phyloP scores from a whole-genome alignment of 2,797 vertebrate species.

The Delichon dasypus region DNA sequence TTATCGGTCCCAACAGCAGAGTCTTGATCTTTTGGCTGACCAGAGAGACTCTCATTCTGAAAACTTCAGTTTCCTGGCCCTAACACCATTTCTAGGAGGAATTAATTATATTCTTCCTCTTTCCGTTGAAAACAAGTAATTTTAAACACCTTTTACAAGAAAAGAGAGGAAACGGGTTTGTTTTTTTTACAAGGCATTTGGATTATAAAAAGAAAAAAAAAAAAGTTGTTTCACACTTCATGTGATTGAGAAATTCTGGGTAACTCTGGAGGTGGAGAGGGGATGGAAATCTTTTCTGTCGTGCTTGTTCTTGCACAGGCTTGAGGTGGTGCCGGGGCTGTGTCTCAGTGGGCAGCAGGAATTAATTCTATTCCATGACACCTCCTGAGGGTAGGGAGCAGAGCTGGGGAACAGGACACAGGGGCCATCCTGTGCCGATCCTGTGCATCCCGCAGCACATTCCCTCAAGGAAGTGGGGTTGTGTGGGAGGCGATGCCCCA shows the following conservation, averaged over 20 bases:
- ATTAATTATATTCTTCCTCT: conserved; percentile 50
- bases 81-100: background rate
- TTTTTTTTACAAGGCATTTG: background rate
- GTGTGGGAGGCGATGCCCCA: background rate
- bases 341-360: background rate
- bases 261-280: background rate
- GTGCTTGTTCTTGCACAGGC: rapidly evolving
- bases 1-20: background rate
- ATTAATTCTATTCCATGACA: background rate
- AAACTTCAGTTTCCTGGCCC: conserved; percentile 9
- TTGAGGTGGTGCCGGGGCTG: background rate
- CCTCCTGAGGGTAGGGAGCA: background rate
- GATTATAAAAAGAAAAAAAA: background rate
- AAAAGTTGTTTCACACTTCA: conserved; percentile 7
- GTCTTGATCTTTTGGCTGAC: background rate
- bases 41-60: background rate
- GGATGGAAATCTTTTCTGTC: background rate
- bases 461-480: background rate
- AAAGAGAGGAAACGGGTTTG: background rate
- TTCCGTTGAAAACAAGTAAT: background rate
- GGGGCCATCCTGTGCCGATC: background rate
- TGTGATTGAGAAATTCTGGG: background rate
- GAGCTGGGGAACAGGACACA: background rate
- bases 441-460: background rate
- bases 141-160: conserved; percentile 48